These are phyloP conservation scores for Pseudomyrmex dendroicus DNA, from an alignment of 1,140 invertebrate genomes.

Conservation along the genomic window DNA sequence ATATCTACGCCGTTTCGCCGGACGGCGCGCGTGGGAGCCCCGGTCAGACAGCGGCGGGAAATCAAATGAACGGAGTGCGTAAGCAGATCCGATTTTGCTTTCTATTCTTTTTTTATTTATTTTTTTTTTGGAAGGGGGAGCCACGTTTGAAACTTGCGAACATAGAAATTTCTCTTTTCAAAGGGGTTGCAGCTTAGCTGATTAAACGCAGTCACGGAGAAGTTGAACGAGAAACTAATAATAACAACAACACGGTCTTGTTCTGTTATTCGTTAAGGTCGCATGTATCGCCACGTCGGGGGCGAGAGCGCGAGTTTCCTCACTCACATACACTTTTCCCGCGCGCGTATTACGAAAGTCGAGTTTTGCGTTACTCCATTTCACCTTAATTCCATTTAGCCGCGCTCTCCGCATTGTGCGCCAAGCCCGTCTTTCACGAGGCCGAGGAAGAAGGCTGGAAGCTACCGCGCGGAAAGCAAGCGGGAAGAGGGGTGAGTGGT, in stretches of 20 bases:
- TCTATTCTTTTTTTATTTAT: not conserved
- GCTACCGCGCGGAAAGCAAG: no score
- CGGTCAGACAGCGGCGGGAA: slow-evolving; percentile 42
- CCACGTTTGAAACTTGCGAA: not conserved
- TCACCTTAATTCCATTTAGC: slow-evolving; percentile 67
- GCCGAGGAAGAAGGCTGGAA: not conserved
- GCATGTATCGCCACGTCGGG: not conserved
- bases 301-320: not conserved
- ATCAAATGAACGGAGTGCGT: slow-evolving; percentile 54
- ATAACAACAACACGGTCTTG: slow-evolving; percentile 29
- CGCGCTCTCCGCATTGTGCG: not conserved
- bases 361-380: slow-evolving; percentile 63
- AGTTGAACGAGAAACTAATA: slow-evolving; percentile 1
- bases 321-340: not conserved
- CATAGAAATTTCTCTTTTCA: no score
- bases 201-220: slow-evolving; percentile 22
- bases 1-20: slow-evolving; percentile 49
- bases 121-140: not conserved
- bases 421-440: not conserved
- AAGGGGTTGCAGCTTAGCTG: not conserved
- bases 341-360: slow-evolving; percentile 3
- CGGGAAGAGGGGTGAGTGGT: slow-evolving; percentile 22
- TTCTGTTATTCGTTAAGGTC: slow-evolving; percentile 21
- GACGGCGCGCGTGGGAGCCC: slow-evolving; percentile 22
- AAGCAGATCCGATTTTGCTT: not conserved